Evolutionary conservation across 2,797 vertebrate species (phyloP), one percentile per base, ranked within the genome.

Genomic region (Neostethus bicornis): DNA sequence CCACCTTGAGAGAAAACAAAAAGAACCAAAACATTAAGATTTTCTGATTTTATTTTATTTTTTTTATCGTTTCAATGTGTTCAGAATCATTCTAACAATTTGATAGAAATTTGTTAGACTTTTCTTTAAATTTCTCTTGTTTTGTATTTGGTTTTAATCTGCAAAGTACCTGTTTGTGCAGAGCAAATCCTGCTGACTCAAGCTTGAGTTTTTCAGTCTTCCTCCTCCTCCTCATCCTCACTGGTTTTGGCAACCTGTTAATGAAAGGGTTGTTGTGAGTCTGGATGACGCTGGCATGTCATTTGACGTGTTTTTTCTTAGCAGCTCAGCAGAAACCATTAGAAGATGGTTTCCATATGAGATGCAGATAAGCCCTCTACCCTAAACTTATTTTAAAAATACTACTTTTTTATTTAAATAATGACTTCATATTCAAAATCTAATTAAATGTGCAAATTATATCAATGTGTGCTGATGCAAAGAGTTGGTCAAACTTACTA

Each of bases 151-250:
- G 3, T 2, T 8, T 1, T 5, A 17, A 10, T 24, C 13, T 57
- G 3, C 35, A 25, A 17, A 58, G 26, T 70, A 75, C 75, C 54
- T 78, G 59, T 63, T 24, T 66, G 28, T 61, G 41, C 34, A 49
- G 37, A 28, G 25, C 45, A 54, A 43, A 35, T 62, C 34, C 50
- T 58, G 68, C 69, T 65, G 64, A 85, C 54, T 72, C 37, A 19
- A 49, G 3, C 31, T 34, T n/a, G n/a, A n/a, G n/a, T 31, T 54
- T 51, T 79, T 79, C 71, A 87, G 39, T 90, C 79, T 12, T 85
- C 81, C 0, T 87, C 79, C 0, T 85, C 80, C 5, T 87, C 85
- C 9, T 88, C 88, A 43, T 89, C 89, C 38, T 83, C 84, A 12
- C 28, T 56, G 44, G 55, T 43, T 62, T 24, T 58, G 55, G 58